Evolutionary conservation across 2,797 vertebrate species (phyloP).

Genomic region (Pangasius djambal): DNA sequence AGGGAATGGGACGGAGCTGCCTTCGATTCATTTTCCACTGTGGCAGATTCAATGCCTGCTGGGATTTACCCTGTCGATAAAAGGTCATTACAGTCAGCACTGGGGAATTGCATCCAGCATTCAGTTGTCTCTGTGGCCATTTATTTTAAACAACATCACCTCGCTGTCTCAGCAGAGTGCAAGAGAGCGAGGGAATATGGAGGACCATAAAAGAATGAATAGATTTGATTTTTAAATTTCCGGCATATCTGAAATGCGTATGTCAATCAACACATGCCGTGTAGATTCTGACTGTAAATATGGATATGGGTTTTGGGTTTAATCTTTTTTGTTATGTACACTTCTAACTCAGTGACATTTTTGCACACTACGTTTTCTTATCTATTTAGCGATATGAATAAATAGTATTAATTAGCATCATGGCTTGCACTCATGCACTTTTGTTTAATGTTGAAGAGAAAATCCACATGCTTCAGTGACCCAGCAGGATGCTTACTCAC

Average conservation of each 20-base stretch:
- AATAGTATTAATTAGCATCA: neutral
- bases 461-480: neutral
- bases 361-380: neutral
- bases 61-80: conserved; percentile 75
- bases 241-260: neutral
- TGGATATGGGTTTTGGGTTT: neutral
- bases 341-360: neutral
- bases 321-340: neutral
- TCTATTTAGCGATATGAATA: neutral
- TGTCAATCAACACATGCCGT: neutral
- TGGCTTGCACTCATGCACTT: neutral
- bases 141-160: conserved; percentile 70
- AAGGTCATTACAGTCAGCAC: conserved; percentile 63
- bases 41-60: conserved; percentile 68
- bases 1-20: conserved; percentile 28
- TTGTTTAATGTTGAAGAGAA: neutral
- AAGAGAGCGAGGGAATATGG: neutral
- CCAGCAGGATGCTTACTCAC: neutral
- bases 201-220: neutral
- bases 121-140: conserved; percentile 61
- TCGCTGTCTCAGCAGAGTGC: conserved; percentile 45
- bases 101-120: conserved; percentile 64
- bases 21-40: conserved; percentile 67
- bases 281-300: neutral
- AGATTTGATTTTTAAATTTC: neutral